A percentile compares a stretch with the other conserved stretches of the same genome.
Evolutionary conservation across 1,140 invertebrate genomes (phyloP).

Genomic region (Drosophila tropicalis): DNA sequence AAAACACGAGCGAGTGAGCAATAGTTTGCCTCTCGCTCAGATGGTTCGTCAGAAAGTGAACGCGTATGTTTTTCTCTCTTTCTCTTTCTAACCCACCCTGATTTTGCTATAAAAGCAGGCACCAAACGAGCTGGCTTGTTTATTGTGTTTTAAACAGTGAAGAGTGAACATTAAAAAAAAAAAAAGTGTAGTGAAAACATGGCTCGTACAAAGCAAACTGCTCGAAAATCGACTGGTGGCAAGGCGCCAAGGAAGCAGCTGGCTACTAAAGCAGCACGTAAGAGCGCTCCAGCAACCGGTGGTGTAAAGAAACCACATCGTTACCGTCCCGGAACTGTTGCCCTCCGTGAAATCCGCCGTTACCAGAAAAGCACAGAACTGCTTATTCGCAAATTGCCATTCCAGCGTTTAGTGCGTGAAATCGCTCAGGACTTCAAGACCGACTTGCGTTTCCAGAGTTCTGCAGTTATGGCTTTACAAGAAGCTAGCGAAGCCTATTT

Average conservation of each 20-base stretch:
- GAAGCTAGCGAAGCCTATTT: slow-evolving; percentile 95
- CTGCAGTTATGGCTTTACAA: too few species aligned
- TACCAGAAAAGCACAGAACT: slow-evolving; percentile 92
- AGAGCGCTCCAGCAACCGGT: slow-evolving; percentile 3
- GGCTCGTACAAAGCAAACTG: slow-evolving; percentile 4
- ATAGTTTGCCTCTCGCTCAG: too few species aligned
- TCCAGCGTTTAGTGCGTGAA: slow-evolving; percentile 93
- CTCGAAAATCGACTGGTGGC: not conserved
- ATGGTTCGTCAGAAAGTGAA: too few species aligned
- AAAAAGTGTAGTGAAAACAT: not conserved
- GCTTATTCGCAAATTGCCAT: slow-evolving; percentile 94
- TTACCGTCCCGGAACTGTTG: too few species aligned
- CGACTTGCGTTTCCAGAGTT: slow-evolving; percentile 91
- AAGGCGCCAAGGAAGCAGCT: not conserved
- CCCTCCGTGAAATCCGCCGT: slow-evolving; percentile 91
- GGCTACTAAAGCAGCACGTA: not conserved
- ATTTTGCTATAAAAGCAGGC: slow-evolving; percentile 2
- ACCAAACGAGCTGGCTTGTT: not conserved
- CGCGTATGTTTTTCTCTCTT: too few species aligned
- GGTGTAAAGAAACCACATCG: slow-evolving; percentile 82
- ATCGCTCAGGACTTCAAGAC: slow-evolving; percentile 94
- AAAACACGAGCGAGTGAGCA: too few species aligned
- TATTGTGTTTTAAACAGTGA: not conserved
- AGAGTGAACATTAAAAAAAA: not conserved
- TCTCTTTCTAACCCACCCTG: too few species aligned